Conservation (phyloP, 2,797 vertebrate genomes). For the Paramormyrops hopkinsi region DNA sequence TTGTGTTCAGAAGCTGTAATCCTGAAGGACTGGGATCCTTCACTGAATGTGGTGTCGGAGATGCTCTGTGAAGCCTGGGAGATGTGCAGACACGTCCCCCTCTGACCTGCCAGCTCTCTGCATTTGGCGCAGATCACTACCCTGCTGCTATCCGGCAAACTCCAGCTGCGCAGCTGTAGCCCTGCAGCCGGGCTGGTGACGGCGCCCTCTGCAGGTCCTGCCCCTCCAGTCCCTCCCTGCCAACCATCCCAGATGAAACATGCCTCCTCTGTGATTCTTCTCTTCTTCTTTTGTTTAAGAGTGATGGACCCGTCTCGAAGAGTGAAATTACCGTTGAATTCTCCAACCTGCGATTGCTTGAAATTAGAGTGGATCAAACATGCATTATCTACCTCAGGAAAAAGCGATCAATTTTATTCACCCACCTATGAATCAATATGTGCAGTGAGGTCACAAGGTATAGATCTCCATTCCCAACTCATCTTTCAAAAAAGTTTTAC, state of each 20-base stretch:
- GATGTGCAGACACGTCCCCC: not conserved
- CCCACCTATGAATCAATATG: constrained; percentile 66
- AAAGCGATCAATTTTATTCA: constrained; percentile 60
- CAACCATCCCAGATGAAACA: not conserved
- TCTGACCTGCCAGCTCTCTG: not conserved
- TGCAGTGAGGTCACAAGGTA: constrained; percentile 63
- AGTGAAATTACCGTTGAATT: constrained; percentile 49
- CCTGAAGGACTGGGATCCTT: not conserved
- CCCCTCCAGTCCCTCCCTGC: not conserved
- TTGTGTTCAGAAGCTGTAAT: not conserved
- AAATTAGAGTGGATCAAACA: constrained; percentile 62
- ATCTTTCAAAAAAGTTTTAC: constrained; percentile 51
- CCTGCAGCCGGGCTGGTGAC: not conserved
- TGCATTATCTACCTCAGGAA: constrained; percentile 76
- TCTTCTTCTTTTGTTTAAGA: constrained; percentile 23
- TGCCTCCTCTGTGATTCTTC: constrained; percentile 17
- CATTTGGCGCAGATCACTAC: not conserved
- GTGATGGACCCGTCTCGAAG: constrained; percentile 43
- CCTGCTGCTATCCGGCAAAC: not conserved
- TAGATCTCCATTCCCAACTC: constrained; percentile 51
- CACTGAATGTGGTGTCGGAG: not conserved
- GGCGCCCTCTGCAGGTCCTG: not conserved
- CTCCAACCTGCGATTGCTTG: constrained; percentile 50
- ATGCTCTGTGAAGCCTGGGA: not conserved
- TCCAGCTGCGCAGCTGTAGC: not conserved